phyloP scores from a whole-genome alignment of 2,113 vertebrate species.

The Meles meles region DNA sequence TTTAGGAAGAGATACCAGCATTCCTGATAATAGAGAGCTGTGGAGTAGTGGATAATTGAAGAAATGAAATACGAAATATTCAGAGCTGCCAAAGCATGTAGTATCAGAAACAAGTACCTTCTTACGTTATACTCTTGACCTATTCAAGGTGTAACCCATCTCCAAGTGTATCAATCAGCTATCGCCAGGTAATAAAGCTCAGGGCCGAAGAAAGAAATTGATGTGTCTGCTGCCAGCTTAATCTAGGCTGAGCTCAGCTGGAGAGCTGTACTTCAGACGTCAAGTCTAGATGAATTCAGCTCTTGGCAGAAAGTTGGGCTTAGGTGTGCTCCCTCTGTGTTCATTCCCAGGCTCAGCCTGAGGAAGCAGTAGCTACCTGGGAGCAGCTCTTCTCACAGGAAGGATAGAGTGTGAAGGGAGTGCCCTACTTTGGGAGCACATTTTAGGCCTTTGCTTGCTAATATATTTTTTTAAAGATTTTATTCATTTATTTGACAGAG shows the following conservation, averaged over 20 bases:
- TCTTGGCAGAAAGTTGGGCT: background rate
- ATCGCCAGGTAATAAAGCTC: background rate
- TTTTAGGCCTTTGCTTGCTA: background rate
- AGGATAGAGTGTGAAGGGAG: background rate
- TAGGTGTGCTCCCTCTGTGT: background rate
- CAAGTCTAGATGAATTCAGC: background rate
- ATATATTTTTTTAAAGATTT: too few species aligned
- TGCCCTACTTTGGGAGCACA: background rate
- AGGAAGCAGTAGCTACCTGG: background rate
- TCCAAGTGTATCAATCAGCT: background rate
- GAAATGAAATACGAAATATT: background rate
- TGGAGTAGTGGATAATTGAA: background rate
- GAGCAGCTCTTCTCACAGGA: background rate
- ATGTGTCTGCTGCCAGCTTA: background rate
- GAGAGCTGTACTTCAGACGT: background rate
- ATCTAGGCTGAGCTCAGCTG: background rate
- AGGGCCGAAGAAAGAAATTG: background rate
- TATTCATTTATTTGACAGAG: too few species aligned
- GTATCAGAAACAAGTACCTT: background rate
- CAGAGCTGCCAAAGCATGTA: background rate
- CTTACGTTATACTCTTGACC: background rate
- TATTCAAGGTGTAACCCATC: background rate
- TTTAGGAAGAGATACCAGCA: background rate
- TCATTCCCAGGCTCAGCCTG: background rate
- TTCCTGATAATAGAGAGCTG: background rate